Conservation (phyloP, 2,888 invertebrate species). For the Punctoribates punctum region DNA sequence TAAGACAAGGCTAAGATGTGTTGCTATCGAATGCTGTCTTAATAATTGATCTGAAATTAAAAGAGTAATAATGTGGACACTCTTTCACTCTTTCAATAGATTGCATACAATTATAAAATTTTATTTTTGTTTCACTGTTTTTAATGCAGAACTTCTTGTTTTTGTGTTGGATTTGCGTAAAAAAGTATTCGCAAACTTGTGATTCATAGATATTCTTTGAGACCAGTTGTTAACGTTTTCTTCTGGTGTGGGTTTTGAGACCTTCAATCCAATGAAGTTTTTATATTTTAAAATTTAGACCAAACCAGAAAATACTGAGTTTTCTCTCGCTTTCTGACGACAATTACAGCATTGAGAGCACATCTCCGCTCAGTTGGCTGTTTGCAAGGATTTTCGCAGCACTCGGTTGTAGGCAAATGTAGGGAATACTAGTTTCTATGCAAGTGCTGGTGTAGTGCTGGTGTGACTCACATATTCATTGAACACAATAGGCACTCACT, state of each 20-base stretch:
- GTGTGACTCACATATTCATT: not conserved
- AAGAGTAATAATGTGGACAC: too few species aligned
- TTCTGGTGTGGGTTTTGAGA: conserved; percentile 12
- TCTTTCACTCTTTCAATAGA: too few species aligned
- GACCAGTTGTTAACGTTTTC: not conserved
- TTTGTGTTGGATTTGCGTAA: not conserved
- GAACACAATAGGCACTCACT: not conserved
- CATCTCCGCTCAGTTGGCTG: not conserved
- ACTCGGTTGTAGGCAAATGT: not conserved
- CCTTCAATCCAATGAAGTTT: not conserved
- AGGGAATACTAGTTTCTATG: not conserved
- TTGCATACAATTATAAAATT: too few species aligned
- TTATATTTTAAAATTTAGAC: not conserved
- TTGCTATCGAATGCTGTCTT: too few species aligned
- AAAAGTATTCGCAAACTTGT: not conserved
- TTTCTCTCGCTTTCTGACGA: not conserved
- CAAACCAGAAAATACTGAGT: not conserved
- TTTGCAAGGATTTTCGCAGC: conserved; percentile 9
- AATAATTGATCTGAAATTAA: too few species aligned
- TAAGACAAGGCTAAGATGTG: too few species aligned
- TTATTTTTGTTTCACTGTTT: too few species aligned
- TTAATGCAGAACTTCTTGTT: too few species aligned
- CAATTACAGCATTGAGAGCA: conserved; percentile 25
- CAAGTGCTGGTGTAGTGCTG: not conserved
- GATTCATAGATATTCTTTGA: not conserved